phyloP scores from a whole-genome alignment of 2,888 invertebrate species.

The Venusia cambrica region DNA sequence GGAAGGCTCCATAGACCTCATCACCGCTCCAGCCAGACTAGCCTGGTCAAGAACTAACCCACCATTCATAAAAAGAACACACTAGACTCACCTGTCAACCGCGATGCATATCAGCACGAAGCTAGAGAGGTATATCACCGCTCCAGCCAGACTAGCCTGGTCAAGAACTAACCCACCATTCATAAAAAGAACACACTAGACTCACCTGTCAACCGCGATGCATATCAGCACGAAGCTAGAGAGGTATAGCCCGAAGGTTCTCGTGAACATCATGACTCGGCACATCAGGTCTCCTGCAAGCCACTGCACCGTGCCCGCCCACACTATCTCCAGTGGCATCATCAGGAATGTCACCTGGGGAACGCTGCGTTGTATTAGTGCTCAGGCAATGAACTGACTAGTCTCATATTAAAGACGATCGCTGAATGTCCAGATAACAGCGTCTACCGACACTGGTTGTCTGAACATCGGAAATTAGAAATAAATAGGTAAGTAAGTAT shows the following conservation, averaged over 20 bases:
- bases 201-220: constrained; percentile 93
- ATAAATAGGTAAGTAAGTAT: too few species aligned
- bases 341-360: constrained; percentile 90
- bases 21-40: too few species aligned
- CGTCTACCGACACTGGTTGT: too few species aligned
- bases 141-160: too few species aligned
- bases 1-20: too few species aligned
- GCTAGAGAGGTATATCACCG: constrained; percentile 91
- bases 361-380: constrained; percentile 31
- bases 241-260: constrained; percentile 92
- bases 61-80: constrained; percentile 1
- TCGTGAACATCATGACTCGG: constrained; percentile 91
- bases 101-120: constrained; percentile 95
- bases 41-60: too few species aligned
- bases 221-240: constrained; percentile 94
- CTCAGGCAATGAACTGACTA: constrained; percentile 6
- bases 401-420: constrained; percentile 5
- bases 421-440: too few species aligned
- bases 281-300: constrained; percentile 91
- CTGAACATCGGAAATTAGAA: too few species aligned
- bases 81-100: constrained; percentile 86
- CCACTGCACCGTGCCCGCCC: constrained; percentile 94
- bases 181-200: constrained; percentile 2
- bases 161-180: too few species aligned
- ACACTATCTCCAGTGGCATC: constrained; percentile 95